These are phyloP conservation scores for Venusia cambrica DNA, from an alignment of 2,888 invertebrate species.

Conservation along the genomic window DNA sequence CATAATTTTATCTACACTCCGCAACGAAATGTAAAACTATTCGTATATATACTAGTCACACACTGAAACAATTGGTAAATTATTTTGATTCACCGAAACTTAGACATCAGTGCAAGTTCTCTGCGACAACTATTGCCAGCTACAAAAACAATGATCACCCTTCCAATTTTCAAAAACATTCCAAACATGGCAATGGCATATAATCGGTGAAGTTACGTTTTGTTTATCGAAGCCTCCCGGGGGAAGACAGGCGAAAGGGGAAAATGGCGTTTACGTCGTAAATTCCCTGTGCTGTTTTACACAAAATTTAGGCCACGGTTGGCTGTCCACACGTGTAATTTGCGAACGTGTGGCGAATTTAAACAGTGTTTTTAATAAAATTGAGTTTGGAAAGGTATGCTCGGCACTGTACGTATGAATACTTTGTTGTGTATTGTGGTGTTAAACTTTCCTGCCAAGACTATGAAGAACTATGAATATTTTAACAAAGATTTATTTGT, in stretches of 20 bases:
- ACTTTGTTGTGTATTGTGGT: too few relatives aligned
- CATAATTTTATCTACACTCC: too few relatives aligned
- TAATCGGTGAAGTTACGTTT: conserved; percentile 54
- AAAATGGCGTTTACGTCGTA: conserved; percentile 35
- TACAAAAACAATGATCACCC: too few relatives aligned
- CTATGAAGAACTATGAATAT: too few relatives aligned
- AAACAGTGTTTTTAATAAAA: conserved; percentile 32
- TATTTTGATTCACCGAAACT: too few relatives aligned
- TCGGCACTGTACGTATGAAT: conserved; percentile 6
- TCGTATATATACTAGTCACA: too few relatives aligned
- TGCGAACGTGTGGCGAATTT: conserved; percentile 30
- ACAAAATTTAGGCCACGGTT: conserved; percentile 31
- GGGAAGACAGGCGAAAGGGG: conserved; percentile 36
- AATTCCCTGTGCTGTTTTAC: conserved; percentile 25
- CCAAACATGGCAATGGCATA: conserved; percentile 38
- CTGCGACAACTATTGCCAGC: too few relatives aligned
- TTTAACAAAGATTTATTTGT: too few relatives aligned
- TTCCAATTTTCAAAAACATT: conserved; percentile 7
- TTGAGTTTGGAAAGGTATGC: conserved; percentile 23
- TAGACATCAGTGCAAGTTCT: too few relatives aligned
- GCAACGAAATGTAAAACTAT: too few relatives aligned
- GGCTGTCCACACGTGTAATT: conserved; percentile 37
- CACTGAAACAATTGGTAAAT: too few relatives aligned
- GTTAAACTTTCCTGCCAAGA: too few relatives aligned
- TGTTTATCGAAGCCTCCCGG: conserved; percentile 49